Percentiles rank a stretch among this genome's conserved stretches.
Conservation (phyloP, 2,113 vertebrate species). For the Nesoenas mayeri region DNA sequence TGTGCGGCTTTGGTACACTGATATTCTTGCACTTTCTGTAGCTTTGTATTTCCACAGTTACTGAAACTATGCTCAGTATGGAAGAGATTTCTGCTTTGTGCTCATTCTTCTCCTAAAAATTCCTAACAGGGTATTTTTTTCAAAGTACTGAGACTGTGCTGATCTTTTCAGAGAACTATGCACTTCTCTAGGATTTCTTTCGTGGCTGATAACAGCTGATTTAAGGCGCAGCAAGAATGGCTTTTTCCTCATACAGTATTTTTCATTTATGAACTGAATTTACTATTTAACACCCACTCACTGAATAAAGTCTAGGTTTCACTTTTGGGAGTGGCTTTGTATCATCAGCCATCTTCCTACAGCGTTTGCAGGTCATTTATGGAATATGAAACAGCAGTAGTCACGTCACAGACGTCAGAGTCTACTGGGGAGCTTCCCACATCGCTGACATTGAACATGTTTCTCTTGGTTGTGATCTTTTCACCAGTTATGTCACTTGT, state of each 20-base stretch:
- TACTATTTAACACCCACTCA: not conserved
- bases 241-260: not conserved
- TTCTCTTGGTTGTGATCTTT: not conserved
- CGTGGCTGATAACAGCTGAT: not conserved
- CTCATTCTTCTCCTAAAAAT: not conserved
- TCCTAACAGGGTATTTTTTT: not conserved
- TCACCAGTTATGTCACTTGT: not conserved
- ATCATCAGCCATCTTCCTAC: not conserved
- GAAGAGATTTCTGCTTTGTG: not conserved
- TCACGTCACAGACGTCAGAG: not conserved
- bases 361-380: not conserved
- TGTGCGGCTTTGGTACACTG: not conserved
- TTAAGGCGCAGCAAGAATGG: not conserved
- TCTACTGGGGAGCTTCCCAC: not conserved
- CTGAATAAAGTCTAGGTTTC: not conserved
- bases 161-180: not conserved
- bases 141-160: not conserved
- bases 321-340: not conserved
- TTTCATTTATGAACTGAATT: not conserved
- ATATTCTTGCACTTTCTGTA: not conserved
- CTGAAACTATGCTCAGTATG: not conserved
- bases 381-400: not conserved
- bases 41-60: not conserved
- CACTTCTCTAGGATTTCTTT: not conserved
- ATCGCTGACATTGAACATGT: not conserved